A percentile compares a stretch with the other conserved stretches of the same genome.
These are phyloP conservation scores for Choloepus didactylus DNA, from an alignment of 2,797 vertebrate genomes.

Conservation along the genomic window DNA sequence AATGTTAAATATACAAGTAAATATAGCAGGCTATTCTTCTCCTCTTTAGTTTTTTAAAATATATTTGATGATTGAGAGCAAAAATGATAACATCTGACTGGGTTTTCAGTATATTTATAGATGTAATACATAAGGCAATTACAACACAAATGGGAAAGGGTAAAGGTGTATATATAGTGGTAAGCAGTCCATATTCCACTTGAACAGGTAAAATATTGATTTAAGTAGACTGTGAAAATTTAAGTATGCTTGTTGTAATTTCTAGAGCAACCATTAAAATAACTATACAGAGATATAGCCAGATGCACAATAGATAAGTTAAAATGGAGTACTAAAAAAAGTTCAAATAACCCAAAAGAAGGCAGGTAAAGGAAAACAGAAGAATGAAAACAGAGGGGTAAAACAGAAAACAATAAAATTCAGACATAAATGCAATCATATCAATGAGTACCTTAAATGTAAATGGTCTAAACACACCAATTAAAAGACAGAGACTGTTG, in stretches of 20 bases:
- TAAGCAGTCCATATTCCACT: neutral
- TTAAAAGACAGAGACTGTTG: slow-evolving; percentile 20
- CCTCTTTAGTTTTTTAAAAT: slow-evolving; percentile 14
- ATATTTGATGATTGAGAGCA: neutral
- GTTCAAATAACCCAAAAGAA: neutral
- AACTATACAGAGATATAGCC: neutral
- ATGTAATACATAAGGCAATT: neutral
- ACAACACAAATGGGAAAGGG: neutral
- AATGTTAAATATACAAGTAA: neutral
- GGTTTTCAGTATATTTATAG: slow-evolving; percentile 47
- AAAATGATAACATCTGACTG: slow-evolving; percentile 12
- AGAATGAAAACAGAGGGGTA: neutral
- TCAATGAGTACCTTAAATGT: slow-evolving; percentile 1
- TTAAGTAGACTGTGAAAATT: neutral
- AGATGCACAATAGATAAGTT: slow-evolving; percentile 9
- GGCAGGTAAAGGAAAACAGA: neutral
- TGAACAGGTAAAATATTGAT: neutral
- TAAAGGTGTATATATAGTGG: neutral
- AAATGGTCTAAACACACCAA: neutral
- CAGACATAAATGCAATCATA: neutral
- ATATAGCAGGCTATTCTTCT: neutral
- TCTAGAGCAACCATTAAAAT: neutral
- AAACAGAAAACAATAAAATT: slow-evolving; percentile 6
- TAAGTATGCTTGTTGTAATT: neutral
- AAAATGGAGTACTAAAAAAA: neutral